Conservation (phyloP, 1,140 invertebrate species). For the Tetranychus cinnabarinus region DNA sequence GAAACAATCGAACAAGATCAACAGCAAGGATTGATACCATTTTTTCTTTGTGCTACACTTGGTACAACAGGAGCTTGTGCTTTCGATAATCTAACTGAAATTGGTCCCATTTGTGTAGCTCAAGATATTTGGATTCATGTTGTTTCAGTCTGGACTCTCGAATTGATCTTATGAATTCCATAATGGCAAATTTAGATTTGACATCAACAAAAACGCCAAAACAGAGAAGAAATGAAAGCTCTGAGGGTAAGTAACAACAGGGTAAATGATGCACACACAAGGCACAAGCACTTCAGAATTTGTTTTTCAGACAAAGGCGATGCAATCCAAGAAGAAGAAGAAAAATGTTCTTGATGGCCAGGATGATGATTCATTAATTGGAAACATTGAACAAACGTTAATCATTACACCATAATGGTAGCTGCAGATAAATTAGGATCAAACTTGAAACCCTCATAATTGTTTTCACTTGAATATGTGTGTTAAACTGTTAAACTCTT, state of each 20-base stretch:
- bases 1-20: constrained; percentile 33
- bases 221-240: background rate
- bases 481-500: too few relatives aligned
- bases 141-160: constrained; percentile 61
- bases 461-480: too few relatives aligned
- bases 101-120: constrained; percentile 51
- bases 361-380: too few relatives aligned
- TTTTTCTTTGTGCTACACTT: constrained; percentile 62
- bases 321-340: background rate
- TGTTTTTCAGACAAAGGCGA: background rate
- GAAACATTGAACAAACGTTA: too few relatives aligned
- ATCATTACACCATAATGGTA: too few relatives aligned
- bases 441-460: too few relatives aligned
- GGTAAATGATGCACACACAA: background rate
- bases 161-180: constrained; percentile 57
- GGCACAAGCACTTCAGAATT: background rate
- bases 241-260: background rate
- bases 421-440: too few relatives aligned
- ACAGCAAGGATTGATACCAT: constrained; percentile 57
- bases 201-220: background rate
- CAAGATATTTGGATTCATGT: constrained; percentile 60
- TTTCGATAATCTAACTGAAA: constrained; percentile 58
- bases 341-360: too few relatives aligned
- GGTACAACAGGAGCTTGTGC: constrained; percentile 81
- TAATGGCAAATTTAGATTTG: constrained; percentile 4